Evolutionary conservation across 1,140 invertebrate species (phyloP), one percentile per base, ranked within the genome.

Genomic region (Drosophila prosaltans): DNA sequence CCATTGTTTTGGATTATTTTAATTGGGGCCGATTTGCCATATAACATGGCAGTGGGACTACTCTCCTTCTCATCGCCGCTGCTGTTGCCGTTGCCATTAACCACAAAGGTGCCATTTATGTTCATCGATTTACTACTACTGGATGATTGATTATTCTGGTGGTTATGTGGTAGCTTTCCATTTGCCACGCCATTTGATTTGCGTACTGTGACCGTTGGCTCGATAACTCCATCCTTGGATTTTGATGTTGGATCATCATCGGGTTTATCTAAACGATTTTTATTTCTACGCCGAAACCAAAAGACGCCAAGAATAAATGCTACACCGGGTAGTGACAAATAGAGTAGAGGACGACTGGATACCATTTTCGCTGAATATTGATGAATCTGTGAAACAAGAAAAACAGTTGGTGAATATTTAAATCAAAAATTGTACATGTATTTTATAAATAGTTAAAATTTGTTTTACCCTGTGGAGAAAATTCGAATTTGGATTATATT

Each of bases 301-400:
- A 91, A 91, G 61, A 92, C 80, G 55, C 92, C 91, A 61, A 92
- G 80, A 59, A 92, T 88, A 77, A 92, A 85, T 91, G 84, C 90
- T 90, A 92, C 88, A 85, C 91, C 90, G 74, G 92, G 91, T 71
- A 92, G 79, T 81, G 91, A 92, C 69, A 92, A 70, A 80, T 91
- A 92, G 73, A 92, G 80, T 70, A 92, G 68, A 70, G 92, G 92
- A 80, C 91, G 91, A 89, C 90, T 81, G 78, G 88, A 91, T 82
- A 92, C 91, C 92, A 92, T 92, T 91, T 92, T 91, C 85, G 80
- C 79, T 90, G 90, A 92, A 91, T 92, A 83, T 90, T 91, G 90
- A 85, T 86, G 6, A 7, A 30, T 30, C 28, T 30, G 28, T 30
- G 28, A 30, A 30, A 30, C 28, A 30, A 30, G 28, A 30, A 30